Percentiles rank a stretch among this genome's conserved stretches.
Evolutionary conservation across 2,113 vertebrate genomes (phyloP).

Genomic region (Peromyscus maniculatus): DNA sequence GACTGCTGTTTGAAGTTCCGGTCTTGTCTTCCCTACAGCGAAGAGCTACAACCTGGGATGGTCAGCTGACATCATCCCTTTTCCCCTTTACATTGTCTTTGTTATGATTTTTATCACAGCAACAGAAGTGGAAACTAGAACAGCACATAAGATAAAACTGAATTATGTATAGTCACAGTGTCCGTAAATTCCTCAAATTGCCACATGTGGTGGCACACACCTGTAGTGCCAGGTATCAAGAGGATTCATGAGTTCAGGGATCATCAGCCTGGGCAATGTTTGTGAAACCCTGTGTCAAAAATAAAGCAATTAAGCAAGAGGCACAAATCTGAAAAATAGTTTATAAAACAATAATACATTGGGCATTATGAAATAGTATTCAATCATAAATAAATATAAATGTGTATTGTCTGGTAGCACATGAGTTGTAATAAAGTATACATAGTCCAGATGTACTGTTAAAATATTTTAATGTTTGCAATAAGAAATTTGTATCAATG

Average conservation of each 20-base stretch:
- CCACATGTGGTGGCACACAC: background rate
- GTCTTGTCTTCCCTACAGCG: background rate
- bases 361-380: background rate
- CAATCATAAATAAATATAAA: background rate
- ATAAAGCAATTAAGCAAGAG: background rate
- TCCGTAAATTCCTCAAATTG: conserved; percentile 1
- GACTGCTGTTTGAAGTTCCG: background rate
- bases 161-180: background rate
- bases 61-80: background rate
- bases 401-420: background rate
- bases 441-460: background rate
- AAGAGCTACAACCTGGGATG: background rate
- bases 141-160: background rate
- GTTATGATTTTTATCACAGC: background rate
- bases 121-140: background rate
- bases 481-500: background rate
- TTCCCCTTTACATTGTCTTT: background rate
- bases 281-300: background rate
- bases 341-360: background rate
- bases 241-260: background rate
- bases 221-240: background rate
- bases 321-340: background rate
- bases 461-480: background rate
- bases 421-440: background rate
- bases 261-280: background rate